Conservation (phyloP, 2,888 invertebrate species). For the Peribatodes rhomboidaria region DNA sequence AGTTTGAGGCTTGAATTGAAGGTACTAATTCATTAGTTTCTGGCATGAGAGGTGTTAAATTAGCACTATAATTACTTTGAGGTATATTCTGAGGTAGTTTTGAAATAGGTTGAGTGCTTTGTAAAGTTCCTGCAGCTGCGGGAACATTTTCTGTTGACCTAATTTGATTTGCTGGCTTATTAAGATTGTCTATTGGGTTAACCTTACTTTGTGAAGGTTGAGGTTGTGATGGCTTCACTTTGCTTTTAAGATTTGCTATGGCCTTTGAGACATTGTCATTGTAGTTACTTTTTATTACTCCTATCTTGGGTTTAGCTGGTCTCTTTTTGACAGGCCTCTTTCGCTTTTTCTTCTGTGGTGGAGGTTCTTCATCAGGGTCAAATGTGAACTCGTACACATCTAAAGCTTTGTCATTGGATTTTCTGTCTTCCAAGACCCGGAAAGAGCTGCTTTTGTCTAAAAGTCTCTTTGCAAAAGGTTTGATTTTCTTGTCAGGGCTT, state of each 20-base stretch:
- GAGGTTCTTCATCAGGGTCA: conserved; percentile 79
- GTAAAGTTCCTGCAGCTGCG: conserved; percentile 15
- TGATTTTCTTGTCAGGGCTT: conserved; percentile 34
- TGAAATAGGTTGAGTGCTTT: conserved; percentile 13
- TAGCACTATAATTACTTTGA: conserved; percentile 19
- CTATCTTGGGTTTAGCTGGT: conserved; percentile 63
- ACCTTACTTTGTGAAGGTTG: conserved; percentile 26
- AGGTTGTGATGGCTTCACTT: conserved; percentile 50
- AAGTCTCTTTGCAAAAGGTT: conserved; percentile 45
- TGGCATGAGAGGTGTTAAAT: conserved; percentile 23
- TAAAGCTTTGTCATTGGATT: conserved; percentile 53
- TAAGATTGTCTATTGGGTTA: conserved; percentile 23
- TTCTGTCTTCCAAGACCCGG: conserved; percentile 65
- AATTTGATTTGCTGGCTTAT: conserved; percentile 13
- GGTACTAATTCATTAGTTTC: conserved; percentile 37
- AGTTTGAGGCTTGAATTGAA: conserved; percentile 51
- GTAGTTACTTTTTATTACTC: conserved; percentile 68
- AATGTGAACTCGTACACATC: conserved; percentile 82
- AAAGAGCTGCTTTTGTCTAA: conserved; percentile 61
- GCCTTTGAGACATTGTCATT: conserved; percentile 74
- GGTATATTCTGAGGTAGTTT: conserved; percentile 12
- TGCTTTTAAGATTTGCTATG: conserved; percentile 65
- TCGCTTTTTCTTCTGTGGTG: conserved; percentile 74
- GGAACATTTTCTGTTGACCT: not conserved
- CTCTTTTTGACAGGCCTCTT: conserved; percentile 65